phyloP scores from a whole-genome alignment of 2,797 vertebrate genomes.

The Trachops cirrhosus region DNA sequence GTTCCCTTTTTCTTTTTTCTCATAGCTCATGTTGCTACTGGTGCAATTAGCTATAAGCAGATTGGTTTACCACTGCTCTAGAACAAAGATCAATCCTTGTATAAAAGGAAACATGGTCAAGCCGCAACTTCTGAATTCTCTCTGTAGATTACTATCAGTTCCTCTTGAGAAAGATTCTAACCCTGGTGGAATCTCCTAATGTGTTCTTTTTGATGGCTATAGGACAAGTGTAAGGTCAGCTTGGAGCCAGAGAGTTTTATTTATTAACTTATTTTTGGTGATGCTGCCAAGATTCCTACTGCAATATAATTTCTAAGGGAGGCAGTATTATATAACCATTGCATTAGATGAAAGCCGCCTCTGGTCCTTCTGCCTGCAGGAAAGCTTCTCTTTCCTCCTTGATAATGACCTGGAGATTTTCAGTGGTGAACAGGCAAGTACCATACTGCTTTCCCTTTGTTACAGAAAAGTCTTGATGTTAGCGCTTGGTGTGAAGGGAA shows the following conservation, averaged over 20 bases:
- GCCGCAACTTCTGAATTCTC: neutral
- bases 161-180: neutral
- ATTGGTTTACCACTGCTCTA: neutral
- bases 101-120: neutral
- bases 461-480: neutral
- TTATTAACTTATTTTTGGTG: neutral
- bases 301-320: neutral
- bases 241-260: neutral
- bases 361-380: neutral
- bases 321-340: neutral
- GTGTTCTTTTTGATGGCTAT: neutral
- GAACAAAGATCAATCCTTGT: neutral
- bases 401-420: neutral
- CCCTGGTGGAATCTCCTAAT: neutral
- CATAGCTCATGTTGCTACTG: neutral
- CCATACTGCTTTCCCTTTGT: neutral
- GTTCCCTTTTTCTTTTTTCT: neutral
- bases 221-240: neutral
- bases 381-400: neutral
- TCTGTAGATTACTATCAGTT: neutral
- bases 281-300: neutral
- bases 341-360: neutral
- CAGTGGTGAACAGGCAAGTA: neutral
- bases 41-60: slow-evolving; percentile 27
- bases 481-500: neutral